Base-by-base conservation (phyloP, 2,797 vertebrate species). In the Silurus aristotelis region DNA sequence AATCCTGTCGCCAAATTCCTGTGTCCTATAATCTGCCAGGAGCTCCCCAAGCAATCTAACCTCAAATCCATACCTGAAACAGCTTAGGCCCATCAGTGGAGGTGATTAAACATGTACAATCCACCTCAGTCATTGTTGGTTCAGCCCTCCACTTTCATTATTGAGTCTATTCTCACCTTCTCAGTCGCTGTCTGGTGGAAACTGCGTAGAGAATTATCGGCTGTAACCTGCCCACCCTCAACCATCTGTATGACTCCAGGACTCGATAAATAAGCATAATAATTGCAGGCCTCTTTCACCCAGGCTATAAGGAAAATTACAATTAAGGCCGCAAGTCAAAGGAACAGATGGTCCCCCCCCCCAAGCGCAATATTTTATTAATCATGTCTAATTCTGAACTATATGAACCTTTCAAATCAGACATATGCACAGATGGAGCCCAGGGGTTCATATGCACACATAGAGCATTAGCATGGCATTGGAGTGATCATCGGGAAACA, bases 171-270 rank as follows among this genome's bases (percentile, higher is more conserved):
- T 48, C 38, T 25, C 43, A 80, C 58, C 43, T 64, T 13, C 7
- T 48, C 6, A 1, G 8, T n/a, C 38, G 9, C n/a, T 64, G 22
- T 80, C 38, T 80, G 60, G 7, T 80, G 75, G 75, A 78, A 25
- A 60, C 55, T 77, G 75, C 17, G 15, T 38, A 80, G 77, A 25
- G 38, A 48, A 64, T 48, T n/a, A 80, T 80, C 1, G 38, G 3
- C 38, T 80, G 58, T 15, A 80, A 80, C 77, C 22, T 64, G 38
- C 43, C 58, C 31, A 79, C 38, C 58, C 22, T 79, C 13, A 20
- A 46, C 77, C 38, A 63, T 79, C 60, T 79, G 77, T 63, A 79
- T 46, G 38, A 63, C 77, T 63, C 38, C 58, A 60, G 56, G 56
- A 78, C 56, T 38, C 19, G 1, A 22, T 60, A 60, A 77, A 77